Evolutionary conservation across 2,888 invertebrate species (phyloP).

Genomic region (Calephelis perditalis): DNA sequence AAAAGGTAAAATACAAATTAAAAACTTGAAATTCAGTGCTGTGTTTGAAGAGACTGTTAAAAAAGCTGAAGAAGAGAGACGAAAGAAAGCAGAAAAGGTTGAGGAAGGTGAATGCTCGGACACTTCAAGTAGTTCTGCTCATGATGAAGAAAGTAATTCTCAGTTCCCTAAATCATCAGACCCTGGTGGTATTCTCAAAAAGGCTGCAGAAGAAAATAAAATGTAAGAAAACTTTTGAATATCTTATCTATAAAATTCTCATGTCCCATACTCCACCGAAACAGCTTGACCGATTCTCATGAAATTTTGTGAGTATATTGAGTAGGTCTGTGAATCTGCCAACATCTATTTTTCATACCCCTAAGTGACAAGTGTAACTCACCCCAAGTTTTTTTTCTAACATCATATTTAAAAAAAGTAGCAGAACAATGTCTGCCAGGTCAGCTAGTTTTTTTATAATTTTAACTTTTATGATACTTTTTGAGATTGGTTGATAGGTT

Average conservation of each 20-base stretch:
- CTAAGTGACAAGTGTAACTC: too few relatives aligned
- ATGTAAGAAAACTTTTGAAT: slow-evolving; percentile 49
- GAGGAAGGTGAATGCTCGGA: slow-evolving; percentile 82
- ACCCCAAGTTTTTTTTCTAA: too few relatives aligned
- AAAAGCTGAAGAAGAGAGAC: slow-evolving; percentile 80
- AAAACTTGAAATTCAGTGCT: slow-evolving; percentile 82
- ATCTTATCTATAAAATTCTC: neutral
- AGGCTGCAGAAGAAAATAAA: slow-evolving; percentile 72
- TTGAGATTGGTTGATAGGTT: too few relatives aligned
- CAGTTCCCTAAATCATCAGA: slow-evolving; percentile 70
- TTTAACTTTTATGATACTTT: too few relatives aligned
- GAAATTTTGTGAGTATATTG: too few relatives aligned
- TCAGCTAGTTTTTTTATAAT: too few relatives aligned
- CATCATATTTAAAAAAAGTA: too few relatives aligned
- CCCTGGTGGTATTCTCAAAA: slow-evolving; percentile 66
- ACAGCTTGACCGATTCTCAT: too few relatives aligned
- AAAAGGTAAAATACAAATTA: slow-evolving; percentile 81
- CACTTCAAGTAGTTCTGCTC: slow-evolving; percentile 56
- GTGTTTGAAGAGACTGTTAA: slow-evolving; percentile 82
- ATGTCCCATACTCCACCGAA: too few relatives aligned
- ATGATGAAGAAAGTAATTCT: slow-evolving; percentile 53
- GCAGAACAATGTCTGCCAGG: too few relatives aligned
- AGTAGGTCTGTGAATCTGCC: too few relatives aligned
- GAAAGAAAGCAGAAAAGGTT: slow-evolving; percentile 77
- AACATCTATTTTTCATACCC: too few relatives aligned